Evolutionary conservation across 2,113 vertebrate species (phyloP), one percentile per base, ranked within the genome.

Genomic region (Cyanoramphus novaezelandiae): DNA sequence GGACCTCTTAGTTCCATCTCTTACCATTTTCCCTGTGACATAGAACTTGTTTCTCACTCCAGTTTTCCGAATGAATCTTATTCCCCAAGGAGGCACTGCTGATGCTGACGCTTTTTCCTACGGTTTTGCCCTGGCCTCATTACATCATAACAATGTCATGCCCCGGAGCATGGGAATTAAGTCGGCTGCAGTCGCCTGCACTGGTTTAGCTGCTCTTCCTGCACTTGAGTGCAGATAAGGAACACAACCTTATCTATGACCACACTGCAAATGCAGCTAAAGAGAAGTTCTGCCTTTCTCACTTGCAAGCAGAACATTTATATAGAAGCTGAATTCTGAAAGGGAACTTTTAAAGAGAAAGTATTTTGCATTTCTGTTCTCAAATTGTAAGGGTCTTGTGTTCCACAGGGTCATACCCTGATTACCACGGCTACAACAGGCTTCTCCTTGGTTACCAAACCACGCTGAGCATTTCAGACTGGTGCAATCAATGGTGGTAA

Each of bases 121-220:
- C 7, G 41, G 49, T 39, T 84, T 53, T 4, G 0, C 55, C 60
- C 50, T 3, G 15, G 28, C 70, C 67, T 49, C 82, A 19, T 88
- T 81, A 71, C 89, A 68, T 95, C 93, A 87, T 8, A 13, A 10
- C 47, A 46, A 68, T 63, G 81, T 82, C 94, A 75, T 64, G 86
- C 80, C 50, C 77, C 67, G 83, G 69, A 94, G 91, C 80, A 59
- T 31, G 15, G 80, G 77, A 75, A 72, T 85, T n/a, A 29, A 88
- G n/a, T 31, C 71, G 39, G 70, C 60, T 62, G 6, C 60, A 47
- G 63, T 17, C 1, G 5, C 20, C 63, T 69, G 78, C 49, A 24
- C 15, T 43, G 83, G 17, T 67, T 70, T 16, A 50, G 72, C 72
- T 25, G 24, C 65, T 80, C 31, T 53, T 50, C 76, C 60, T 88